Conservation (phyloP, 2,797 vertebrate species). For the Sylvia borin region DNA sequence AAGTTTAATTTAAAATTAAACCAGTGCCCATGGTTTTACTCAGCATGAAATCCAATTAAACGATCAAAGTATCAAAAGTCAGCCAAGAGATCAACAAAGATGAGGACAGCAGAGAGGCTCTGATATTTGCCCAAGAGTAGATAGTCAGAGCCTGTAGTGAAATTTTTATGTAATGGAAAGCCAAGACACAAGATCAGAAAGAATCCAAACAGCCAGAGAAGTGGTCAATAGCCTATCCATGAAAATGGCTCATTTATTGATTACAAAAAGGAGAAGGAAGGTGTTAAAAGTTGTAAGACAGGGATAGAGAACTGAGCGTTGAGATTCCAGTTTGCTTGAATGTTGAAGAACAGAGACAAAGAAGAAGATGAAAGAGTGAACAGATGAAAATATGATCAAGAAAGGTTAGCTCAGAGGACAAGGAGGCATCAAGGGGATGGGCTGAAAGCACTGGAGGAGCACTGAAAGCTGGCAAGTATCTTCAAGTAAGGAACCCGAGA, state of each 20-base stretch:
- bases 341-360: constrained; percentile 12
- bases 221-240: constrained; percentile 11
- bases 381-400: neutral
- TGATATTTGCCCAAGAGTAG: neutral
- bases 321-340: neutral
- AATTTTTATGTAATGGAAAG: neutral
- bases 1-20: constrained; percentile 40
- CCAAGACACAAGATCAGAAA: constrained; percentile 39
- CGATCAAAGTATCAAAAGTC: constrained; percentile 6
- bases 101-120: neutral
- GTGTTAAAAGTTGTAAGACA: neutral
- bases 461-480: neutral
- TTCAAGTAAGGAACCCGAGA: neutral
- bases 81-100: constrained; percentile 7
- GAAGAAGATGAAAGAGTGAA: neutral
- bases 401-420: neutral
- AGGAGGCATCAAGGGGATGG: neutral
- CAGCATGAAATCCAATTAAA: constrained; percentile 40
- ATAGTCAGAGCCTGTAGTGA: neutral
- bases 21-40: neutral
- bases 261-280: constrained; percentile 1
- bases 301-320: neutral
- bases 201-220: constrained; percentile 7
- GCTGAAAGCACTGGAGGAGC: neutral
- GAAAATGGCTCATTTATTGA: constrained; percentile 10